Base-by-base conservation (phyloP, 2,113 vertebrate species). In the Barbus barbus region DNA sequence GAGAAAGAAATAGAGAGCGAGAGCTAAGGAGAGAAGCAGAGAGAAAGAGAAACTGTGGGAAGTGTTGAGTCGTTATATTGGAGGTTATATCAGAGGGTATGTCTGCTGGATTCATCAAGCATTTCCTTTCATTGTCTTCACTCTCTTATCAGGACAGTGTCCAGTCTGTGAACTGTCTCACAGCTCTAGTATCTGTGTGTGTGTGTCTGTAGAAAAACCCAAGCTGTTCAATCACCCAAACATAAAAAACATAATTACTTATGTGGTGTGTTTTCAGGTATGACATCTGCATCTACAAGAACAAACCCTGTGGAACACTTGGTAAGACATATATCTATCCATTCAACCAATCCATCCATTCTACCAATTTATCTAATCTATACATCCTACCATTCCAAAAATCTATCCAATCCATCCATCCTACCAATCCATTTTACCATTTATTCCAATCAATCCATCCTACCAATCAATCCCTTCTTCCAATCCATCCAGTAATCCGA, bases 271-370 rank as follows among this genome's bases (percentile, higher is more conserved):
- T 83, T 86, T 80, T 28, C 93, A 99, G 98, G 90, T 99, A 99
- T 0, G 98, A 99, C 94, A 99, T 99, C 86, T 99, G 98, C 94
- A 99, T 99, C 93, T 99, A 99, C 92, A 99, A 98, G 95, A 99
- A 99, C 91, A 99, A 99, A 84, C 98, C 98, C 0, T 99, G 98
- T 9, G 98, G 97, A 91, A 99, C 98, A 0, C 89, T 99, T 92
- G 97, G 98, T 99, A 96, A 36, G 90, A 82, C 20, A 20, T 22
- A 14, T 9, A 4, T 16, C 0, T n/a, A 9, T 20, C 56, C 4
- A 44, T n/a, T n/a, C 12, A 9, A 11, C 26, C 61, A 51, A 2
- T 44, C 11, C 2, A 41, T 41, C 38, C 38, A 41, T 1, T 9
- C 5, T 8, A 38, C 7, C 36, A 38, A 38, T 1, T 38, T 9